Evolutionary conservation across 2,888 invertebrate genomes (phyloP), one percentile per base, ranked within the genome.

Genomic region (Ceramica pisi): DNA sequence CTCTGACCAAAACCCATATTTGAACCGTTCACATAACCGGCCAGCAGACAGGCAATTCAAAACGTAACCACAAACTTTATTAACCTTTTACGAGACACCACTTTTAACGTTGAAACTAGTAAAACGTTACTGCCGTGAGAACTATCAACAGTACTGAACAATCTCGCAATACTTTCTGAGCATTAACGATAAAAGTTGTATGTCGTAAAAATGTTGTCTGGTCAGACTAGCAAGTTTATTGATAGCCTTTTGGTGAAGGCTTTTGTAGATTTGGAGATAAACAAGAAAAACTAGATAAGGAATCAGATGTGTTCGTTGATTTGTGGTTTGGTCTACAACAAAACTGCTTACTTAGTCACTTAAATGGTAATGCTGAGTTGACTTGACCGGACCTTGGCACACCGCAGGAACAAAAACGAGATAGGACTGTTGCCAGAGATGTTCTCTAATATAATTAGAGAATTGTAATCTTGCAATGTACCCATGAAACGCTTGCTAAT

Each of bases 111-210:
- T 46, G 50, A 77, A 77, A 48, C 48, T 7, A 77, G 19, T 80
- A 70, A 85, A 86, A 80, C 62, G 76, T 81, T 74, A 77, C 75
- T 71, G 35, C 61, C 68, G 78, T 77, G 81, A 72, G 80, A 83
- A 85, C 75, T 69, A 71, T 67, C 55, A 61, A 41, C 67, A 73
- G 64, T 64, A 67, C 63, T 55, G 67, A 77, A 79, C 70, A 62
- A 70, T 78, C 46, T 35, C 44, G 56, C 62, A 35, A 56, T 76
- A 56, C 81, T 84, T 86, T 86, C 80, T 80, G 77, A 74, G 62
- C 69, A 73, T 79, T 88, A 83, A 86, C 81, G 69, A 80, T 72
- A 14, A 77, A 86, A 87, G 74, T 88, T 87, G 69, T 48, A 8
- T 16, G 57, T 71, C 81, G 82, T 88, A 87, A 88, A 87, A 86